Percentiles rank a stretch among this genome's conserved stretches.
These are phyloP conservation scores for Ricordea florida DNA, from an alignment of 92 coral and sea anemone genomes.

Conservation along the genomic window DNA sequence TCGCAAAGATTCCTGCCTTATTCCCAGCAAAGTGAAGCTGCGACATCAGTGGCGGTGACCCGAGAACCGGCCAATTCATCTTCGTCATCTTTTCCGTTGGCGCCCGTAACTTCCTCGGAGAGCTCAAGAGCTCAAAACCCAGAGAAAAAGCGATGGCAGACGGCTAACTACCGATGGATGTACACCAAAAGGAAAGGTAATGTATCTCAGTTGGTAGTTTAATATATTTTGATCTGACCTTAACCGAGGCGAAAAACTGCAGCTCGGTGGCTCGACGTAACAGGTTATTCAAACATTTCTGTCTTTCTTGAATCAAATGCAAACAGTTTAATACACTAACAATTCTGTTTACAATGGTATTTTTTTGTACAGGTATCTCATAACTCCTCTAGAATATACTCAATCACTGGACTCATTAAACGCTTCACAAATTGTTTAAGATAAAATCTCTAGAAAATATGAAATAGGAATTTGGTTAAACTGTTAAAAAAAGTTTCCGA, in stretches of 20 bases:
- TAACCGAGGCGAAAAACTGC: too few relatives aligned
- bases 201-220: background rate
- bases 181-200: constrained; percentile 92
- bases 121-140: background rate
- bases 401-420: constrained; percentile 10
- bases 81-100: background rate
- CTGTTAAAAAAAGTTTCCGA: background rate
- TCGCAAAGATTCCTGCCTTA: constrained; percentile 16
- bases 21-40: constrained; percentile 9
- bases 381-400: too few relatives aligned
- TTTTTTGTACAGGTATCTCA: background rate
- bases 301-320: too few relatives aligned
- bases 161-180: constrained; percentile 99
- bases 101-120: background rate
- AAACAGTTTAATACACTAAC: background rate
- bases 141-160: constrained; percentile 98
- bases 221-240: background rate
- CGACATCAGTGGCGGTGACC: constrained; percentile 9
- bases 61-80: constrained; percentile 3
- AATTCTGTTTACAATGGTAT: background rate
- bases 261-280: too few relatives aligned
- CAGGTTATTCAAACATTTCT: too few relatives aligned
- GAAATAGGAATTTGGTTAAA: background rate
- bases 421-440: background rate
- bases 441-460: constrained; percentile 7